Conservation (phyloP, 2,113 vertebrate species). For the Toxotes chatareus region DNA sequence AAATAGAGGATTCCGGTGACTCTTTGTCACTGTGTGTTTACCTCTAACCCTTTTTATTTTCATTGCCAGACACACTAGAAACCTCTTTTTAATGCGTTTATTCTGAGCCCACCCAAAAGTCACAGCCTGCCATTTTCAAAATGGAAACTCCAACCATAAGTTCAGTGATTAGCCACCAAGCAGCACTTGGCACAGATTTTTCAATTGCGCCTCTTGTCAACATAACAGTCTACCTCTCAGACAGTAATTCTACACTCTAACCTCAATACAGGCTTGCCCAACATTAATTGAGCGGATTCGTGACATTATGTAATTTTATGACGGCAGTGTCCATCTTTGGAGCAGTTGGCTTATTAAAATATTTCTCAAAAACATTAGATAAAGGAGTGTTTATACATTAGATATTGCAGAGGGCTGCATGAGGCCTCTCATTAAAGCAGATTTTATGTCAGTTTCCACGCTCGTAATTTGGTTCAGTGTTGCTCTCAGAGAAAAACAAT, state of each 20-base stretch:
- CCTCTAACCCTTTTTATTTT: not conserved
- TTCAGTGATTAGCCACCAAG: constrained; percentile 23
- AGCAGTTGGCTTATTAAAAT: not conserved
- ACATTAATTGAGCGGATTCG: not conserved
- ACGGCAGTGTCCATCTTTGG: not conserved
- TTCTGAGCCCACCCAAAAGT: not conserved
- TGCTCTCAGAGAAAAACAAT: constrained; percentile 13
- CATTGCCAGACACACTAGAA: not conserved
- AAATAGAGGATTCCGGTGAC: not conserved
- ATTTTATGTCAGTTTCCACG: not conserved
- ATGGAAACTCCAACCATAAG: not conserved
- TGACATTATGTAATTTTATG: not conserved
- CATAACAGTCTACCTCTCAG: constrained; percentile 21
- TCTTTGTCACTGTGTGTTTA: not conserved
- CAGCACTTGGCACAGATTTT: constrained; percentile 34
- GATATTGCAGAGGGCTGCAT: not conserved
- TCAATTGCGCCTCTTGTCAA: not conserved
- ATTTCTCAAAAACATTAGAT: not conserved
- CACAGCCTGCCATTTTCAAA: not conserved
- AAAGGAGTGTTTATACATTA: constrained; percentile 5
- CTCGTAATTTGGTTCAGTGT: not conserved
- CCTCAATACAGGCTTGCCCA: not conserved
- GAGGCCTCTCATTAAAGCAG: too few relatives aligned
- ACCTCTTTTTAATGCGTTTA: not conserved
- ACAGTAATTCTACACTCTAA: constrained; percentile 14